phyloP scores from a whole-genome alignment of 2,113 vertebrate species.

The Mungos mungo region DNA sequence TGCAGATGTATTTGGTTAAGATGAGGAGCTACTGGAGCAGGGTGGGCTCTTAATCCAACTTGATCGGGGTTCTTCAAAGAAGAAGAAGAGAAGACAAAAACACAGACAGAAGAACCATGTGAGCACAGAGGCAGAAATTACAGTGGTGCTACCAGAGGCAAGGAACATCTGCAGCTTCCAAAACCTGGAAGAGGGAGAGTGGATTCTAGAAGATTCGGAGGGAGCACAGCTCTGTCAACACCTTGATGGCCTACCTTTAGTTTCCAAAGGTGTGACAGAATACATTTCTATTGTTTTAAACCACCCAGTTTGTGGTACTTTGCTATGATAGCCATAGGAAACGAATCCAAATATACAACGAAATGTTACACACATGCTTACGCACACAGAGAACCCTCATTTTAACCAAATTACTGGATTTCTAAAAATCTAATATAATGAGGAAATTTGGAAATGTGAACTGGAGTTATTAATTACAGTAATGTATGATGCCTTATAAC shows the following conservation, averaged over 20 bases:
- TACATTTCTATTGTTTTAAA: background rate
- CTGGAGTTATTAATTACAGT: background rate
- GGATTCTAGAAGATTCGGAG: background rate
- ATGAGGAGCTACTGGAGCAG: background rate
- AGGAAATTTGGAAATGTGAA: background rate
- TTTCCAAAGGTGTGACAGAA: background rate
- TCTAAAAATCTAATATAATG: conserved; percentile 12
- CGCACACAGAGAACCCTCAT: background rate
- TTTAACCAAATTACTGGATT: background rate
- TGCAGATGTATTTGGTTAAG: background rate
- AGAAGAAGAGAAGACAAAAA: background rate
- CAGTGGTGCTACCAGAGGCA: background rate
- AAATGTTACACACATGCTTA: background rate
- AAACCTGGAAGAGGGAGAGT: background rate
- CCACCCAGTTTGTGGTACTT: background rate
- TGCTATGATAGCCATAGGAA: background rate
- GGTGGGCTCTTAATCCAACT: background rate
- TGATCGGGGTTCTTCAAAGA: background rate
- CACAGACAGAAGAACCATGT: background rate
- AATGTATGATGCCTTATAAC: conserved; percentile 31
- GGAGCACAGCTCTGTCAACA: background rate
- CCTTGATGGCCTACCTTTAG: background rate
- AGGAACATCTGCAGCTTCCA: background rate
- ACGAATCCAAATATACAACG: background rate
- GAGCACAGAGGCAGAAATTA: background rate